Evolutionary conservation across 2,797 vertebrate genomes (phyloP).

Genomic region (Nannoperca obscura): DNA sequence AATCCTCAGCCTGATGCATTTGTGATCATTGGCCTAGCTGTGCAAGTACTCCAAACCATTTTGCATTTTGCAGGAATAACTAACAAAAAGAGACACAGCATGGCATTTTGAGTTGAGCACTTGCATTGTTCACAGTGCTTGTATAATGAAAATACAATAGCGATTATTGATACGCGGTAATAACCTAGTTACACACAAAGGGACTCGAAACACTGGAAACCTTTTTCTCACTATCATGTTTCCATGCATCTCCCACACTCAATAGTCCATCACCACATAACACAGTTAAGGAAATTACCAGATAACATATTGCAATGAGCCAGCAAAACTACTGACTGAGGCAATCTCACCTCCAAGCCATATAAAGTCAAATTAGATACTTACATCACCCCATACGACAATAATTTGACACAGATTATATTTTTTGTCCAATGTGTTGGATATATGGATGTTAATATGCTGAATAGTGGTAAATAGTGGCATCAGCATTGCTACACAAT

Average conservation of each 20-base stretch:
- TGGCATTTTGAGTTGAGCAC: not conserved
- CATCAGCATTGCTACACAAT: conserved; percentile 2
- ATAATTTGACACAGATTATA: conserved; percentile 22
- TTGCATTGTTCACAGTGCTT: not conserved
- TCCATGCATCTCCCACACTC: conserved; percentile 90
- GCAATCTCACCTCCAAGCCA: conserved; percentile 13
- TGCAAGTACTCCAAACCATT: conserved; percentile 90
- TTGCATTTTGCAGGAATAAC: conserved; percentile 91
- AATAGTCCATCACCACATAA: conserved; percentile 92
- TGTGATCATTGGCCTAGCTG: conserved; percentile 91
- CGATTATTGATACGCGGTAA: conserved; percentile 18
- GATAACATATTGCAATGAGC: not conserved
- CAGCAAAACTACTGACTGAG: conserved; percentile 7
- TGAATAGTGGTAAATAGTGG: not conserved
- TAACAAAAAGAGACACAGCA: conserved; percentile 44
- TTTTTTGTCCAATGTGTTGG: conserved; percentile 17
- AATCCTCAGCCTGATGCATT: conserved; percentile 87
- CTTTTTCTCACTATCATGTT: conserved; percentile 88
- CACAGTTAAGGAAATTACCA: conserved; percentile 81
- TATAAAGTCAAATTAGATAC: conserved; percentile 31
- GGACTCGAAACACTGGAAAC: conserved; percentile 89
- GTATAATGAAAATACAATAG: not conserved
- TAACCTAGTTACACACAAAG: conserved; percentile 78
- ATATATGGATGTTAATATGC: conserved; percentile 12
- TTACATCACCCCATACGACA: conserved; percentile 15